Percentiles rank a stretch among this genome's conserved stretches.
These are phyloP conservation scores for Cygnus atratus DNA, from an alignment of 2,113 vertebrate genomes.

Conservation along the genomic window DNA sequence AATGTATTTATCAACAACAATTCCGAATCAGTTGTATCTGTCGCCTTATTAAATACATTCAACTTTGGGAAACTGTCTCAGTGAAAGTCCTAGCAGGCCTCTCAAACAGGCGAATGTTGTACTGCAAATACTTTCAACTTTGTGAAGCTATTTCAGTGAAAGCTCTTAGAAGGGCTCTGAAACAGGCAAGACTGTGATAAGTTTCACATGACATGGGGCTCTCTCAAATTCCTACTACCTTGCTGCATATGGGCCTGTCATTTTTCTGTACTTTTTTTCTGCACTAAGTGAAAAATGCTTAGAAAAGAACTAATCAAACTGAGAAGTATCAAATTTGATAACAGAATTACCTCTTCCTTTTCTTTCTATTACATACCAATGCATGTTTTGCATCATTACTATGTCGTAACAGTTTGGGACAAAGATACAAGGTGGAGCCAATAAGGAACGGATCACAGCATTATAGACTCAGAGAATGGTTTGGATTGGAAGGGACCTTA, in stretches of 20 bases:
- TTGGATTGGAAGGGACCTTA: not conserved
- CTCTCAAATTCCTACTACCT: not conserved
- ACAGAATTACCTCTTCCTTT: not conserved
- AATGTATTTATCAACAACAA: too few relatives aligned
- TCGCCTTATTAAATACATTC: too few relatives aligned
- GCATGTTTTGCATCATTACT: not conserved
- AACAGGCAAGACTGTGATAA: too few relatives aligned
- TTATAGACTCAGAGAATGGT: not conserved
- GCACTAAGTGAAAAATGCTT: not conserved
- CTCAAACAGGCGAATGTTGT: too few relatives aligned
- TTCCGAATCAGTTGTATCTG: too few relatives aligned
- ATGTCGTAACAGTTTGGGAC: not conserved
- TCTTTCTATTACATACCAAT: not conserved
- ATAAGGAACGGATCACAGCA: not conserved
- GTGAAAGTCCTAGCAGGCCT: too few relatives aligned
- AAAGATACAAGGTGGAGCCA: not conserved
- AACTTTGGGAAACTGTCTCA: too few relatives aligned
- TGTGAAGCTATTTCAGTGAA: too few relatives aligned
- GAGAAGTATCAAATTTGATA: not conserved
- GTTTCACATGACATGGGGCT: not conserved
- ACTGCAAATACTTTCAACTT: too few relatives aligned
- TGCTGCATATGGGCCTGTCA: not conserved
- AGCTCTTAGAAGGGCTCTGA: too few relatives aligned
- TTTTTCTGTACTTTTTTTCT: not conserved
- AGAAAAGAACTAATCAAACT: not conserved